phyloP scores from a whole-genome alignment of 2,888 invertebrate genomes.

The Volucella inflata region DNA sequence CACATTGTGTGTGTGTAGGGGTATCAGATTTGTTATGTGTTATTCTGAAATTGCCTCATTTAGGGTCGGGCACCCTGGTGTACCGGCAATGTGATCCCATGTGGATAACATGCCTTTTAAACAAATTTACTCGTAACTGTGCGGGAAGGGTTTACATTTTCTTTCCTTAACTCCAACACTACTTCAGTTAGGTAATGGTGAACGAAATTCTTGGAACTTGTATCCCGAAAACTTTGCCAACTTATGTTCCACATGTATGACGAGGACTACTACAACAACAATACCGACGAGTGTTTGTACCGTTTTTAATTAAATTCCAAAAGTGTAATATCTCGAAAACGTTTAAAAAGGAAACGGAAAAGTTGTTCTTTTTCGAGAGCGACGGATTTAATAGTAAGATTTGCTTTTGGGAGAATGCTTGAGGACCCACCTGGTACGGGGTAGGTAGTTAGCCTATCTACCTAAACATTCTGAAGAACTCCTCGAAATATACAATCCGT shows the following conservation, averaged over 20 bases:
- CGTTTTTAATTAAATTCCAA: slow-evolving; percentile 65
- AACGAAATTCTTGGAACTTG: not conserved
- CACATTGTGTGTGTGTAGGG: not conserved
- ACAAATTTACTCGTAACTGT: slow-evolving; percentile 58
- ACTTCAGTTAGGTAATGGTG: not conserved
- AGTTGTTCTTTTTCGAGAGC: slow-evolving; percentile 40
- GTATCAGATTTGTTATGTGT: not conserved
- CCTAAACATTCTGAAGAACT: not conserved
- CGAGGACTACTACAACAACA: slow-evolving; percentile 6
- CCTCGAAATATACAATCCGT: not conserved
- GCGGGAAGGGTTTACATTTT: not conserved
- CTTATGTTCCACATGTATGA: slow-evolving; percentile 38
- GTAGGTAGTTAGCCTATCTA: no score
- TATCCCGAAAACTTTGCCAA: slow-evolving; percentile 46
- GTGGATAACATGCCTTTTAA: slow-evolving; percentile 58
- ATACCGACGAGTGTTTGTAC: slow-evolving; percentile 18
- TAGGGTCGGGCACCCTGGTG: slow-evolving; percentile 27
- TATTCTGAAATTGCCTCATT: slow-evolving; percentile 37
- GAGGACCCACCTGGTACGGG: slow-evolving; percentile 14
- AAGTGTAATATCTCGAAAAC: slow-evolving; percentile 55
- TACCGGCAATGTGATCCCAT: slow-evolving; percentile 55
- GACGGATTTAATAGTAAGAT: slow-evolving; percentile 35
- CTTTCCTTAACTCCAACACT: slow-evolving; percentile 20
- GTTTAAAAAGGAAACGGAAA: slow-evolving; percentile 25
- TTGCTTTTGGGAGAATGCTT: not conserved